Evolutionary conservation across 2,888 invertebrate genomes (phyloP).

Genomic region (Apodemia duryi): DNA sequence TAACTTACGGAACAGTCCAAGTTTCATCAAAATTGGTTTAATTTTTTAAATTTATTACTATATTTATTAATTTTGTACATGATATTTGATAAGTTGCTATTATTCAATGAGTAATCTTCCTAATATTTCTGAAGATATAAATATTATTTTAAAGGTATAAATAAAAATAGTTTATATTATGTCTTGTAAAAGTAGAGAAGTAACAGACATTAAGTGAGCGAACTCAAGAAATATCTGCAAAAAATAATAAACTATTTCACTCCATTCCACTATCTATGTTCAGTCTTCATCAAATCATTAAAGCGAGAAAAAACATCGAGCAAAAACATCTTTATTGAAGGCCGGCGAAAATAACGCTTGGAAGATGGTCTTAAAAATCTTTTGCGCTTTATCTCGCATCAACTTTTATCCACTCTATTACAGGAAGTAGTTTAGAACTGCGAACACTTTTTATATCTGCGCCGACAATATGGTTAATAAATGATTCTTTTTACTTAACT

Average conservation of each 20-base stretch:
- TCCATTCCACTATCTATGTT: neutral
- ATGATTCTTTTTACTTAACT: neutral
- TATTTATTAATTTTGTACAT: no score
- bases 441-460: slow-evolving; percentile 5
- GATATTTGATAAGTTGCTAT: no score
- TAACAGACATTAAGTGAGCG: neutral
- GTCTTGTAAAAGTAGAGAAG: neutral
- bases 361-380: slow-evolving; percentile 18
- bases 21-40: no score
- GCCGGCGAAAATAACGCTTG: slow-evolving; percentile 18
- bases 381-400: slow-evolving; percentile 20
- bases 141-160: no score
- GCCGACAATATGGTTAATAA: neutral
- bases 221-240: neutral
- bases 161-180: no score
- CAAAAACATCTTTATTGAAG: slow-evolving; percentile 13
- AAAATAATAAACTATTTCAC: slow-evolving; percentile 3
- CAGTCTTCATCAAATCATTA: slow-evolving; percentile 14
- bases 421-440: slow-evolving; percentile 17
- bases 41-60: no score
- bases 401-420: slow-evolving; percentile 20
- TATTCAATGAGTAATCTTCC: no score
- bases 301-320: slow-evolving; percentile 3
- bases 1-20: no score
- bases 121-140: no score